phyloP scores from a whole-genome alignment of 1,140 invertebrate genomes.

The Drosophila grimshawi region DNA sequence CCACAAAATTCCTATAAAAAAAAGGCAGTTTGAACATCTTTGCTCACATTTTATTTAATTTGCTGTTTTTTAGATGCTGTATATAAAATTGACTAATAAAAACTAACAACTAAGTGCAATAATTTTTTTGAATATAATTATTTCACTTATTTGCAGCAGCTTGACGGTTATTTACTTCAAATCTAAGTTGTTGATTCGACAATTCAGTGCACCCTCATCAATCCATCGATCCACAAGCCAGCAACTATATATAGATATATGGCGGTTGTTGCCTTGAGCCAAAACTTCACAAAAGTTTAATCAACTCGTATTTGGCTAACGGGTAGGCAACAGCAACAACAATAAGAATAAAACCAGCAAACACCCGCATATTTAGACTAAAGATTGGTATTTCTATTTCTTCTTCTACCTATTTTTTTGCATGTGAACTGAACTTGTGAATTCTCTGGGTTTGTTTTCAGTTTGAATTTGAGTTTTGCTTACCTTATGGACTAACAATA shows the following conservation, averaged over 20 bases:
- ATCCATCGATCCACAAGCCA: constrained; percentile 25
- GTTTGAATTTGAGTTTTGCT: constrained; percentile 31
- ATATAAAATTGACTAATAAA: too few species aligned
- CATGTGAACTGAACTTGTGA: constrained; percentile 34
- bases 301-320: constrained; percentile 55
- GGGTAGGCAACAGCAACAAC: constrained; percentile 21
- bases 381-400: constrained; percentile 32
- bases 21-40: too few species aligned
- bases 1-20: too few species aligned
- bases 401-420: constrained; percentile 44
- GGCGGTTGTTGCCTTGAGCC: constrained; percentile 34
- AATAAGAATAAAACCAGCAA: constrained; percentile 10
- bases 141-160: not conserved
- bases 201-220: constrained; percentile 28
- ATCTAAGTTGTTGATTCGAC: not conserved
- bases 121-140: too few species aligned
- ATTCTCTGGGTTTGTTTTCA: constrained; percentile 17
- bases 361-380: constrained; percentile 65
- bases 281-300: constrained; percentile 50
- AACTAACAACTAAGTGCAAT: too few species aligned
- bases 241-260: not conserved
- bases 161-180: not conserved
- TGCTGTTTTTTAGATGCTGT: too few species aligned
- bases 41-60: too few species aligned
- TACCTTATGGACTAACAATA: constrained; percentile 82